phyloP scores from a whole-genome alignment of 2,888 invertebrate genomes.

The Serripes groenlandicus region DNA sequence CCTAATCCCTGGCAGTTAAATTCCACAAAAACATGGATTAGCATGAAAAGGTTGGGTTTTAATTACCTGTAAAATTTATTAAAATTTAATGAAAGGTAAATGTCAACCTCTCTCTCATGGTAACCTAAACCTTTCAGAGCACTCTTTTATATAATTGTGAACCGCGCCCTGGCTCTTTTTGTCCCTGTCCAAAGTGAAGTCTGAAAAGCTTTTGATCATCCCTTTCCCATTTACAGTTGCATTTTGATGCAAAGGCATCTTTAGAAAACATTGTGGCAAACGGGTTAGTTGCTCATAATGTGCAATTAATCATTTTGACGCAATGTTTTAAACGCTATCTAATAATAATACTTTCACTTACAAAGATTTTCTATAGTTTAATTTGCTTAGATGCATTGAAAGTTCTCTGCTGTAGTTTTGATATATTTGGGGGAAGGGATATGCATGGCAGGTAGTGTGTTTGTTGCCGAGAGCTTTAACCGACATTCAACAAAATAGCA shows the following conservation, averaged over 20 bases:
- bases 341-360: too few relatives aligned
- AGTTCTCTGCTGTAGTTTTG: too few relatives aligned
- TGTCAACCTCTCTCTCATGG: conserved; percentile 1
- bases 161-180: too few relatives aligned
- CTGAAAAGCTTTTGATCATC: not conserved
- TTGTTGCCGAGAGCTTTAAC: too few relatives aligned
- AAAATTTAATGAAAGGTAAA: conserved; percentile 2
- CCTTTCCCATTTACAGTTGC: not conserved
- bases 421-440: too few relatives aligned
- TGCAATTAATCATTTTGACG: not conserved
- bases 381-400: too few relatives aligned
- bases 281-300: not conserved
- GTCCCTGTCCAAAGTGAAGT: not conserved
- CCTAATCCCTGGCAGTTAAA: not conserved
- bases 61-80: conserved; percentile 21
- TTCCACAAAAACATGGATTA: conserved; percentile 4
- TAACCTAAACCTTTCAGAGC: not conserved
- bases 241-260: not conserved
- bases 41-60: not conserved
- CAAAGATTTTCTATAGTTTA: too few relatives aligned
- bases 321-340: too few relatives aligned
- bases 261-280: not conserved
- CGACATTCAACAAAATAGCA: too few relatives aligned
- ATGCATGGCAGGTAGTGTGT: too few relatives aligned
- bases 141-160: too few relatives aligned